Base-by-base conservation (phyloP, 2,113 vertebrate genomes). In the Spea bombifrons region DNA sequence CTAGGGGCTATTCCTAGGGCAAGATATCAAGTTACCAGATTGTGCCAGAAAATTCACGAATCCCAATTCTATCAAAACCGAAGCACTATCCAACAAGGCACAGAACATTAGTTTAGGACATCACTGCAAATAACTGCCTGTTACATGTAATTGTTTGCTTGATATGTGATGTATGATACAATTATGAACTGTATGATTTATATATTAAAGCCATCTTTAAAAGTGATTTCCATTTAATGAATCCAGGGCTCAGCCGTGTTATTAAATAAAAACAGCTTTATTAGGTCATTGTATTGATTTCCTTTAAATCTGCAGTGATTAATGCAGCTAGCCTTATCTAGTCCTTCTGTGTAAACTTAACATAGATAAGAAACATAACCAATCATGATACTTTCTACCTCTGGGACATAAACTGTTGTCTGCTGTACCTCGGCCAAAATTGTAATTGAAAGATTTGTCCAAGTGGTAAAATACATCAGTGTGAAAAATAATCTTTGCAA, bases 231-330 rank as follows among this genome's bases (percentile, higher is more conserved):
- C 4, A 68, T 47, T 68, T 68, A n/a, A 3, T 47, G 12, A 46
- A 46, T 68, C 44, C 44, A 47, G 67, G 3, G 45, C 47, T 16
- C 47, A 50, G 47, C 9, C 69, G 10, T 53, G 50, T 71, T 71
- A 53, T 71, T 71, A 71, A 55, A 53, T 30, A 17, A 8, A 12
- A 53, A 53, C 44, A 17, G 43, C 69, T 71, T 71, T 71, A 53
- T 71, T 71, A 71, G 69, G 69, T 17, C 50, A 53, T 53, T 8
- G 53, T 49, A 71, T 71, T 71, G 69, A 71, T 71, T 71, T 71
- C 49, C 7, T 17, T 53, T 71, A 30, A 5, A 71, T 53, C 53
- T 71, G 5, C 49, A 16, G 7, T 71, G 67, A 48, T 71, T 30
- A 55, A 53, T 53, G 48, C 53, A 50, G 16, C 49, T 30, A 53